Percentiles rank a stretch among this genome's conserved stretches.
phyloP scores from a whole-genome alignment of 2,888 invertebrate species.

The Copidosoma aretas region DNA sequence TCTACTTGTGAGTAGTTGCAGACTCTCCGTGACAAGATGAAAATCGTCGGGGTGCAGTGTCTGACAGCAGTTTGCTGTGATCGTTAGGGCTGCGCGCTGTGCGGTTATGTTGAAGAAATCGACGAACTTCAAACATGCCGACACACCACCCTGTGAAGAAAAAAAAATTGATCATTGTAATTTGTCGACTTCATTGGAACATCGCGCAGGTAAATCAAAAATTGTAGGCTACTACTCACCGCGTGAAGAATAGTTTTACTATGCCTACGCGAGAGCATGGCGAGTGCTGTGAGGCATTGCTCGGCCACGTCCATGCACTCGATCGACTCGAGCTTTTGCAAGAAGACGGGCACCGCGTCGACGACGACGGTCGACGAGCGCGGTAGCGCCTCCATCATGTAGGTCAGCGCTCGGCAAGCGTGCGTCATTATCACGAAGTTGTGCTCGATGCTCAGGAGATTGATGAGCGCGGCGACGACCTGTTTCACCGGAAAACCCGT shows the following conservation, averaged over 20 bases:
- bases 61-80: slow-evolving; percentile 97
- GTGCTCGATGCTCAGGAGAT: slow-evolving; percentile 92
- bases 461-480: slow-evolving; percentile 94
- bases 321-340: slow-evolving; percentile 96
- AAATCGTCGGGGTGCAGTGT: slow-evolving; percentile 94
- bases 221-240: slow-evolving; percentile 65
- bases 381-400: slow-evolving; percentile 98
- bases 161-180: slow-evolving; percentile 1
- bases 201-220: slow-evolving; percentile 4
- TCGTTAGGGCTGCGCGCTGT: slow-evolving; percentile 93
- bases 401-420: slow-evolving; percentile 96
- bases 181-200: background rate
- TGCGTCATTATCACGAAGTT: slow-evolving; percentile 99
- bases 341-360: slow-evolving; percentile 95
- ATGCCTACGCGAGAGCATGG: slow-evolving; percentile 95
- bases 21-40: slow-evolving; percentile 86
- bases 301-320: slow-evolving; percentile 99
- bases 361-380: slow-evolving; percentile 95
- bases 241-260: slow-evolving; percentile 95
- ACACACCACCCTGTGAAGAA: slow-evolving; percentile 83
- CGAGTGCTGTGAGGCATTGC: slow-evolving; percentile 95
- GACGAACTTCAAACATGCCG: slow-evolving; percentile 93
- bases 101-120: slow-evolving; percentile 99
- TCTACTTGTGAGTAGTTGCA: slow-evolving; percentile 82
- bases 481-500: slow-evolving; percentile 98